Base-by-base conservation (phyloP, 2,888 invertebrate species). In the Drosophila gaucha region DNA sequence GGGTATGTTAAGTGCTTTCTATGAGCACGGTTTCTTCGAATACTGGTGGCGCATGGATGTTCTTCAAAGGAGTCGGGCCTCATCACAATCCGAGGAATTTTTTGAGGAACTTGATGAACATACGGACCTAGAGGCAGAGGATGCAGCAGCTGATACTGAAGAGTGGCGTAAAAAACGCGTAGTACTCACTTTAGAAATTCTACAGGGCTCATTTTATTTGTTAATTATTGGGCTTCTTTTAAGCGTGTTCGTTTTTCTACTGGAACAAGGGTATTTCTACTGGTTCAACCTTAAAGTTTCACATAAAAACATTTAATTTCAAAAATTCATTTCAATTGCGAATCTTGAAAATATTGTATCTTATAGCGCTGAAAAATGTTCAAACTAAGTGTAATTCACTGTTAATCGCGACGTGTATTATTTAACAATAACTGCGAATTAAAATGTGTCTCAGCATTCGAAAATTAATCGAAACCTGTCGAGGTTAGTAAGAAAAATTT, bases 161-260 rank as follows among this genome's bases (percentile, higher is more conserved):
- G 66, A 63, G 30, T 39, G 71, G 4, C 57, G 36, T 8, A 62
- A 75, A 4, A 82, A 82, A 31, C 75, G 72, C 6, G 88, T 89
- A 0, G 89, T 87, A 0, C 60, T 91, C 5, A 89, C 78, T 30
- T 46, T 91, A 71, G 80, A 89, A 6, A 86, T 90, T 10, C 46
- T 91, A 8, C 90, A 91, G 43, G 90, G 91, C 4, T 89, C 89
- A 3, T 91, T 91, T 35, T 91, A 88, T 74, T 62, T 91, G 1
- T 91, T 90, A 90, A 12, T 82, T 2, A 74, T 86, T 47, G 91
- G 91, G 0, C 82, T 89, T 22, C 14, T 66, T 5, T 3, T 80
- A 0, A 90, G 88, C 46, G 22, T 71, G 3, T 3, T 80, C 8
- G 83, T 67, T 3, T 89, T 90, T 69, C 8, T 36, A 6, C 28